A percentile compares a stretch with the other conserved stretches of the same genome.
Conservation (phyloP, 30 jellyfish, hydroid and myxozoan species). For the Turritopsis dohrnii region DNA sequence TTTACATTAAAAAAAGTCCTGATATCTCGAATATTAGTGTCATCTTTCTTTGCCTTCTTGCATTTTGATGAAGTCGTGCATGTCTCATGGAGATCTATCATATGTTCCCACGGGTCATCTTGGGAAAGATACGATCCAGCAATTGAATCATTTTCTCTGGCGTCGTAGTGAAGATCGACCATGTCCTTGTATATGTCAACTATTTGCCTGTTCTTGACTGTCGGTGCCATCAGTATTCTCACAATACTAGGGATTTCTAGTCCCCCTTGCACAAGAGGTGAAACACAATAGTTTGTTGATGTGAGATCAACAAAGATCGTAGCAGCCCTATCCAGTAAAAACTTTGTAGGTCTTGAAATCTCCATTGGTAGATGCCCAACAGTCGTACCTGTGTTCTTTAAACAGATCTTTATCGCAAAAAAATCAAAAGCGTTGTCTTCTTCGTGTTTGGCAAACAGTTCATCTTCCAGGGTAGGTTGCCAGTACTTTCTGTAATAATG, state of each 20-base stretch:
- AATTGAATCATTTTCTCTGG: neutral
- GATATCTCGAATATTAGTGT: neutral
- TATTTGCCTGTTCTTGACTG: neutral
- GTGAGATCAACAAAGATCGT: conserved; percentile 2
- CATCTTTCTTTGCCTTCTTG: neutral
- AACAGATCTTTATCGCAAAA: conserved; percentile 16
- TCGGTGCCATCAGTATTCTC: conserved; percentile 14
- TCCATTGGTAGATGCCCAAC: conserved; percentile 20
- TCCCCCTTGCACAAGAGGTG: conserved; percentile 12
- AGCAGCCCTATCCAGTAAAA: conserved; percentile 22
- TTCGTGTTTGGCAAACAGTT: conserved; percentile 22
- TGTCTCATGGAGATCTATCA: neutral
- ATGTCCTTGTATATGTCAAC: conserved; percentile 11
- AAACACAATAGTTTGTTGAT: conserved; percentile 7
- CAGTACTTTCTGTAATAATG: conserved; percentile 13
- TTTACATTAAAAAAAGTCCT: neutral
- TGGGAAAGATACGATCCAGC: conserved; percentile 8
- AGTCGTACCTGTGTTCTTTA: neutral
- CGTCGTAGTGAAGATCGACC: conserved; percentile 7
- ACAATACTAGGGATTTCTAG: conserved; percentile 2
- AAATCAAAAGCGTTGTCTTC: conserved; percentile 19
- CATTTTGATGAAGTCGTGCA: neutral
- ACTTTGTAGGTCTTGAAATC: conserved; percentile 18
- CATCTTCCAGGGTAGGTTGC: conserved; percentile 26
- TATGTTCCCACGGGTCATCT: neutral